phyloP scores from a whole-genome alignment of 2,113 vertebrate genomes.

The Probosciger aterrimus region DNA sequence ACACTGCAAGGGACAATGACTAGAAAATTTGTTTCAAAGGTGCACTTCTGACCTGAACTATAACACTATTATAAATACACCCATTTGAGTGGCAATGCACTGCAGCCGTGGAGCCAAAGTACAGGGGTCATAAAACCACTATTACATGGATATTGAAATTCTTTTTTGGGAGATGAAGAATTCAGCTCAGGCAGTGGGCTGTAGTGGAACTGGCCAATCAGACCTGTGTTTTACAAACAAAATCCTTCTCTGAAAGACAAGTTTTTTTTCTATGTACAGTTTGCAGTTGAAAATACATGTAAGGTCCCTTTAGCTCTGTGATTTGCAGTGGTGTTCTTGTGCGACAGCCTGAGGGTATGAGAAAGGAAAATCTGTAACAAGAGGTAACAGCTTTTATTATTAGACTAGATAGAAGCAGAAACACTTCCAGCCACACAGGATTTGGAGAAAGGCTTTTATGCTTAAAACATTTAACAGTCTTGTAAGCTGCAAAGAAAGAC shows the following conservation, averaged over 20 bases:
- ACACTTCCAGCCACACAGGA: background rate
- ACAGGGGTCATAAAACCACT: background rate
- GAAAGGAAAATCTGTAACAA: background rate
- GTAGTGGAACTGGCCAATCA: background rate
- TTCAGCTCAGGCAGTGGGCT: background rate
- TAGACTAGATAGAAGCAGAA: background rate
- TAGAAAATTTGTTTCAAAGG: background rate
- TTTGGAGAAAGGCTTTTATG: background rate
- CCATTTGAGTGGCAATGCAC: background rate
- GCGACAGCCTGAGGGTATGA: background rate
- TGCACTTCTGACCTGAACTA: background rate
- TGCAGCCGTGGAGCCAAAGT: background rate
- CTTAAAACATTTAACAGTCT: background rate
- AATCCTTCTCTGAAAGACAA: background rate
- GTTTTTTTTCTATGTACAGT: accelerated
- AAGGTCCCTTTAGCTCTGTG: background rate
- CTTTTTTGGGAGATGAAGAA: background rate
- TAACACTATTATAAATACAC: background rate
- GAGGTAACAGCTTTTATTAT: background rate
- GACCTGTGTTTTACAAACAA: background rate
- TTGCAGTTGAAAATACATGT: background rate
- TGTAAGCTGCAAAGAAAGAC: background rate
- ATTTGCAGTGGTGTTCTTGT: background rate
- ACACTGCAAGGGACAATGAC: background rate
- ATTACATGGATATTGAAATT: background rate